phyloP scores from a whole-genome alignment of 2,888 invertebrate species.

The Pachymerium ferrugineum region DNA sequence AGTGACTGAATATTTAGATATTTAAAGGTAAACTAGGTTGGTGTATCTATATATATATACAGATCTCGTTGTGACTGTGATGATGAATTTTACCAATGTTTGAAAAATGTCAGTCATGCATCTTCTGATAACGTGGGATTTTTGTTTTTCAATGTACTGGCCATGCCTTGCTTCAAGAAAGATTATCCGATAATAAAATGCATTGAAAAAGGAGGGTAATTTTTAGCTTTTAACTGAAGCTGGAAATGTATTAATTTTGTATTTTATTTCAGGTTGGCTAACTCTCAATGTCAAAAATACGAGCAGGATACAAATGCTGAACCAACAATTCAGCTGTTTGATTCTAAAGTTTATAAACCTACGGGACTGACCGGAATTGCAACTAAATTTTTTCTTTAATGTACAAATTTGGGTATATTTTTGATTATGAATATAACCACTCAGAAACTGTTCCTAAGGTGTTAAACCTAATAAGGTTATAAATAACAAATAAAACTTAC shows the following conservation, averaged over 20 bases:
- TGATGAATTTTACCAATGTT: background rate
- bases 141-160: background rate
- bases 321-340: background rate
- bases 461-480: no score
- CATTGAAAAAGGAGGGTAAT: background rate
- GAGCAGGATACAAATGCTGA: background rate
- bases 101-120: background rate
- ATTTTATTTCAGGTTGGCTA: background rate
- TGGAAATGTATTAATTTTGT: background rate
- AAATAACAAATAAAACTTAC: no score
- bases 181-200: background rate
- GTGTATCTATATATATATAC: no score
- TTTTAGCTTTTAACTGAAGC: background rate
- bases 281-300: background rate
- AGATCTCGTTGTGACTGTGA: constrained; percentile 20
- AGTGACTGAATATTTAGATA: background rate
- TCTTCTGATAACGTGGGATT: background rate
- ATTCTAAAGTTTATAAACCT: background rate
- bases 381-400: background rate
- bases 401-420: no score
- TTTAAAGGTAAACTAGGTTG: no score
- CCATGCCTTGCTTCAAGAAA: background rate
- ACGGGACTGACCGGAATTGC: background rate
- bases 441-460: no score
- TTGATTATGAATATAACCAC: no score